Conservation (phyloP, 1,140 invertebrate genomes). For the Philotrypesis tridentata region DNA sequence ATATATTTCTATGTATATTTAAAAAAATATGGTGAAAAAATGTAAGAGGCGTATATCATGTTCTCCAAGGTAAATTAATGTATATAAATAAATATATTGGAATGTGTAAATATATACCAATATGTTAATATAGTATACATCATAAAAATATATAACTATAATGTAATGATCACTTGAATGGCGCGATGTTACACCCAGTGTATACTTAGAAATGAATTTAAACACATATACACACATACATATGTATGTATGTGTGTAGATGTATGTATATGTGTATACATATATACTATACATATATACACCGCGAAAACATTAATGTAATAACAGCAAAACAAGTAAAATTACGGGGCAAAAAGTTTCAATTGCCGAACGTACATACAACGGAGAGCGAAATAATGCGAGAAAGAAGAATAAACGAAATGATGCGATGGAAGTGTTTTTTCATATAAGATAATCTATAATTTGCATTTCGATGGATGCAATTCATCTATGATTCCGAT, state of each 20-base stretch:
- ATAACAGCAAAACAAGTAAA: constrained; percentile 2
- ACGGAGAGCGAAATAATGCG: neutral
- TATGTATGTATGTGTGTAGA: no score
- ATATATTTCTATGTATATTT: neutral
- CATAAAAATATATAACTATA: neutral
- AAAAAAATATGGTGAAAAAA: neutral
- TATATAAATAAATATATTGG: constrained; percentile 37
- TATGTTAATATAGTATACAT: constrained; percentile 35
- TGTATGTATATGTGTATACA: no score
- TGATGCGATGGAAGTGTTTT: neutral
- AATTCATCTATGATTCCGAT: constrained; percentile 11
- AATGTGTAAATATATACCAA: constrained; percentile 38
- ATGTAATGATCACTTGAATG: constrained; percentile 22
- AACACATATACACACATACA: constrained; percentile 16
- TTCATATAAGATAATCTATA: neutral
- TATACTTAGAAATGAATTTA: constrained; percentile 38
- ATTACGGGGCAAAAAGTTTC: neutral
- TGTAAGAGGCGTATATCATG: neutral
- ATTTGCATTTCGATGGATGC: constrained; percentile 19
- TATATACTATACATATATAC: no score
- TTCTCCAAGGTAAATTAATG: constrained; percentile 16
- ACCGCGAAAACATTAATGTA: neutral
- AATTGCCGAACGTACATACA: constrained; percentile 9
- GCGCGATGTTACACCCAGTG: constrained; percentile 16
- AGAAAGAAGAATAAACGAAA: neutral